Conservation (phyloP, 1,140 invertebrate genomes). For the Tetramorium parvispinum region DNA sequence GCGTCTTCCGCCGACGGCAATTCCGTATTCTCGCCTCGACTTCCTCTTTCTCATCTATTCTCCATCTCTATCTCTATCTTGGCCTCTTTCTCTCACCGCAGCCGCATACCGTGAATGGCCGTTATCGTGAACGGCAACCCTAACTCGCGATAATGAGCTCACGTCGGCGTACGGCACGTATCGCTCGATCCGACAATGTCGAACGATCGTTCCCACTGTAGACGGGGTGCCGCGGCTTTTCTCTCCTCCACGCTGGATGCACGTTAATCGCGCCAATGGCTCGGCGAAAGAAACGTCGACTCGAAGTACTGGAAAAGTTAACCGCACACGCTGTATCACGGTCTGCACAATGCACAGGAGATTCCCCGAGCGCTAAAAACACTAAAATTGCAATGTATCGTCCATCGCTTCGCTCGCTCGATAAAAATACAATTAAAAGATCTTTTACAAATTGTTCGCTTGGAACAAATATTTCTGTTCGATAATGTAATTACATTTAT, state of each 20-base stretch:
- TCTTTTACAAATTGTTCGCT: not conserved
- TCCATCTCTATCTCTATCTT: not conserved
- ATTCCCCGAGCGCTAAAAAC: not conserved
- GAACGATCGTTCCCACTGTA: conserved; percentile 32
- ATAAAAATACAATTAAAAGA: not conserved
- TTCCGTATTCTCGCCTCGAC: conserved; percentile 46
- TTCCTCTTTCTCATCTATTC: conserved; percentile 25
- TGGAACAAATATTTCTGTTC: not conserved
- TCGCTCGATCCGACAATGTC: conserved; percentile 48
- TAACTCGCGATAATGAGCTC: conserved; percentile 56
- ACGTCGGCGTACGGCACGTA: conserved; percentile 33
- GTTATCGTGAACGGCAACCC: conserved; percentile 48
- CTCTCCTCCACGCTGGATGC: not conserved
- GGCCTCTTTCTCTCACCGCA: not conserved
- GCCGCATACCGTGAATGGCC: not conserved
- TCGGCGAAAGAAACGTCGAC: conserved; percentile 20
- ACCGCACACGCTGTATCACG: not conserved
- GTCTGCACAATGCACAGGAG: not conserved
- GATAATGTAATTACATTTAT: not conserved
- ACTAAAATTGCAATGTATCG: not conserved
- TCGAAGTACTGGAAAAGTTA: conserved; percentile 41
- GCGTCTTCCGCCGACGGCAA: conserved; percentile 35
- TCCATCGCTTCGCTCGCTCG: not conserved
- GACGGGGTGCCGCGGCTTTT: conserved; percentile 8
- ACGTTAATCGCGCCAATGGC: conserved; percentile 43